Evolutionary conservation across 2,797 vertebrate species (phyloP).

Genomic region (Eulemur mongoz): DNA sequence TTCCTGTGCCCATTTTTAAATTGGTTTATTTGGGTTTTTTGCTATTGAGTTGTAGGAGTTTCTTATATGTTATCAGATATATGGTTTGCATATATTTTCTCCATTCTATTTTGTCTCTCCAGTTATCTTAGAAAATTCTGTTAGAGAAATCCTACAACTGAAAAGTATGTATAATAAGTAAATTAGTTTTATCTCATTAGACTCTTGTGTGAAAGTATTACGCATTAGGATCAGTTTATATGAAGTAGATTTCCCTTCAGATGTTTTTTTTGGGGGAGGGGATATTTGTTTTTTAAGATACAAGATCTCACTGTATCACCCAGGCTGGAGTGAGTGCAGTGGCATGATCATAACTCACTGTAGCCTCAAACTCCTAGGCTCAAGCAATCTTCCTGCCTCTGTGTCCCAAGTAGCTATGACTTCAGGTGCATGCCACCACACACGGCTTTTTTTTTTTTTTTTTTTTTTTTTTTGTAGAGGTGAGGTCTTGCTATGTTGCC

Average conservation of each 20-base stretch:
- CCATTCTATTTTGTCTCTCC: neutral
- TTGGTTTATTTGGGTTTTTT: neutral
- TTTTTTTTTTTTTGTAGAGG: too few relatives aligned
- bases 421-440: too few relatives aligned
- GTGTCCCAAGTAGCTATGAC: too few relatives aligned
- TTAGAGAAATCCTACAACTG: conserved; percentile 9
- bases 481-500: too few relatives aligned
- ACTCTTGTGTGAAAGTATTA: neutral
- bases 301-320: too few relatives aligned
- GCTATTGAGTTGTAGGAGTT: neutral
- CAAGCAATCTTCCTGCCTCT: too few relatives aligned
- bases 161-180: neutral
- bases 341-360: too few relatives aligned
- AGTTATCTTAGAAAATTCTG: neutral
- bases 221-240: conserved; percentile 12
- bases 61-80: neutral
- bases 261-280: neutral
- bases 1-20: neutral
- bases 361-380: too few relatives aligned
- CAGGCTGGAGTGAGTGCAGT: too few relatives aligned
- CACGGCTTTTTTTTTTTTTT: too few relatives aligned
- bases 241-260: neutral
- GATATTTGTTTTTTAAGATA: too few relatives aligned
- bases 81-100: neutral
- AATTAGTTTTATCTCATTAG: neutral